phyloP scores from a whole-genome alignment of 2,888 invertebrate species.

The Sphaerophoria rueppellii region DNA sequence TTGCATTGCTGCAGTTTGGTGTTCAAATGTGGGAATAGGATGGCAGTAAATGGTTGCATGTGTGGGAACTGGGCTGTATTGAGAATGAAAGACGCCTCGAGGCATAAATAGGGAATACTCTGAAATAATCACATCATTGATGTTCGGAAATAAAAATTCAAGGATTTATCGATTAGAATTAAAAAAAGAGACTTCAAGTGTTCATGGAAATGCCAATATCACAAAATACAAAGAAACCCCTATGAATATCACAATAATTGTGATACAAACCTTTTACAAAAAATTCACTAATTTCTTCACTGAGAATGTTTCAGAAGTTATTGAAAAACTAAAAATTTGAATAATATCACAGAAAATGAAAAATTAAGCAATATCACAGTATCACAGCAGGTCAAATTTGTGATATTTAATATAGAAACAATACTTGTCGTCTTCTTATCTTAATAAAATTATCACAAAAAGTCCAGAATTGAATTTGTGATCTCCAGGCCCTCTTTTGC shows the following conservation, averaged over 20 bases:
- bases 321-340: no score
- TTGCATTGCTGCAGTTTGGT: constrained; percentile 62
- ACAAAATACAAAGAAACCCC: no score
- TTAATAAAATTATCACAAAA: not conserved
- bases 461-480: no score
- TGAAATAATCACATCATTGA: not conserved
- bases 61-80: constrained; percentile 52
- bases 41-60: constrained; percentile 46
- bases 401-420: not conserved
- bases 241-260: no score
- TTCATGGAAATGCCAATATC: no score
- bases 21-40: constrained; percentile 18
- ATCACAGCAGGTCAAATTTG: not conserved
- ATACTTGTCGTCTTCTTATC: not conserved
- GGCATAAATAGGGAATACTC: constrained; percentile 5
- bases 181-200: no score
- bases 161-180: no score
- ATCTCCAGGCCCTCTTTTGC: not conserved
- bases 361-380: not conserved
- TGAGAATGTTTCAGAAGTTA: no score
- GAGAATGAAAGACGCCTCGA: not conserved
- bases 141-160: no score
- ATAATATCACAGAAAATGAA: not conserved
- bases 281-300: no score
- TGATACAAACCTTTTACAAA: no score